Evolutionary conservation across 2,888 invertebrate species (phyloP).

Genomic region (Argyresthia goedartella): DNA sequence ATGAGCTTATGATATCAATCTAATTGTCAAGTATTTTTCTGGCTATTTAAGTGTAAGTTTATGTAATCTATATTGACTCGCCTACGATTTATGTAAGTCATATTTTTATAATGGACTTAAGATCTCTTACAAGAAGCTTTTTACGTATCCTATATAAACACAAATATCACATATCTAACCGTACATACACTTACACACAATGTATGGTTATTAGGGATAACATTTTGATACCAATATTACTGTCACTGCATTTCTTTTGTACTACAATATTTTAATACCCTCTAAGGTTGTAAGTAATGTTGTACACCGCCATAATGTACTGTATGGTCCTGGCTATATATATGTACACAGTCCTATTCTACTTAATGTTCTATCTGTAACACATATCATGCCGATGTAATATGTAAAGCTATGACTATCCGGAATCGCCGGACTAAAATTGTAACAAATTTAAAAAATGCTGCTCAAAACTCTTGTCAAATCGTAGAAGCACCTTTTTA

Average conservation of each 20-base stretch:
- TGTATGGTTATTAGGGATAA: constrained; percentile 47
- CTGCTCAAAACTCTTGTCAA: constrained; percentile 30
- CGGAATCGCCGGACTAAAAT: constrained; percentile 34
- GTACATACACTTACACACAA: constrained; percentile 46
- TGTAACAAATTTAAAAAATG: constrained; percentile 17
- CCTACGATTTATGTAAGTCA: constrained; percentile 32
- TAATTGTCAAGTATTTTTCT: constrained; percentile 36
- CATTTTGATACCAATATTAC: constrained; percentile 63
- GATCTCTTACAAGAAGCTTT: constrained; percentile 44
- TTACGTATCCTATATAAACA: constrained; percentile 48
- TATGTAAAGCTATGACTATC: constrained; percentile 44
- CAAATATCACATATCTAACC: constrained; percentile 66
- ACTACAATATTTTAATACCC: constrained; percentile 42
- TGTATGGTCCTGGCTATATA: constrained; percentile 48
- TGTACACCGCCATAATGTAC: constrained; percentile 51
- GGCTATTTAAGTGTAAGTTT: constrained; percentile 28
- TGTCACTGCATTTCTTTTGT: constrained; percentile 57
- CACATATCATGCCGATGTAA: constrained; percentile 65
- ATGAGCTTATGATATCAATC: constrained; percentile 30
- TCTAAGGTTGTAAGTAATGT: constrained; percentile 51
- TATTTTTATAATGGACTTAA: constrained; percentile 56
- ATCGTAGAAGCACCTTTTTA: background rate
- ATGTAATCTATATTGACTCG: constrained; percentile 30
- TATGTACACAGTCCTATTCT: constrained; percentile 50
- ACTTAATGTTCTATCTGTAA: constrained; percentile 49